Percentiles rank a stretch among this genome's conserved stretches.
Conservation (phyloP, 2,888 invertebrate species). For the Campoplex capitator region DNA sequence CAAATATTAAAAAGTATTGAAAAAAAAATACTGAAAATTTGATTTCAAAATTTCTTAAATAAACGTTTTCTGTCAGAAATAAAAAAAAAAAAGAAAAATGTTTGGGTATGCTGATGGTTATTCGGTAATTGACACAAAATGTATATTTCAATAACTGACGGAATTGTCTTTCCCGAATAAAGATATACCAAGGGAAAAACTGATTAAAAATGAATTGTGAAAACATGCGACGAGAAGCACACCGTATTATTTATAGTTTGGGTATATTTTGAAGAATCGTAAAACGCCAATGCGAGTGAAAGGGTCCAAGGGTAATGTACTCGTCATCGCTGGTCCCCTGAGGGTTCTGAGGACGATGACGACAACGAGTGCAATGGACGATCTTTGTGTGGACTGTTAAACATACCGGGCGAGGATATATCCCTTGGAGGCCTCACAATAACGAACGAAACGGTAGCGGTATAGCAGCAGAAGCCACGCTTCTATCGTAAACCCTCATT, state of each 20-base stretch:
- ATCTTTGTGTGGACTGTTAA: conserved; percentile 60
- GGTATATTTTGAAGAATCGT: conserved; percentile 13
- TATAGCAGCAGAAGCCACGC: conserved; percentile 66
- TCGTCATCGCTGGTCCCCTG: conserved; percentile 59
- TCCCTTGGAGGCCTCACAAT: conserved; percentile 61
- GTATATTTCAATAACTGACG: too few relatives aligned
- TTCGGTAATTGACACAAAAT: too few relatives aligned
- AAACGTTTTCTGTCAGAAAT: too few relatives aligned
- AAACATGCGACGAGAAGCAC: background rate
- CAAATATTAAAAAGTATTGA: background rate
- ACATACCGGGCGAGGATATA: conserved; percentile 63
- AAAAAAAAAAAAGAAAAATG: too few relatives aligned
- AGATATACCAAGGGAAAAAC: background rate
- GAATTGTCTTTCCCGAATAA: background rate
- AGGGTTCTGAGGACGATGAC: conserved; percentile 54
- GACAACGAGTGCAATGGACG: conserved; percentile 67
- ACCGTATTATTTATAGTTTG: background rate
- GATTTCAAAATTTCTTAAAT: too few relatives aligned
- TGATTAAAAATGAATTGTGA: background rate
- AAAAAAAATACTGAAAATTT: background rate
- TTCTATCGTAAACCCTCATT: conserved; percentile 82
- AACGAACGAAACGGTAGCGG: conserved; percentile 41
- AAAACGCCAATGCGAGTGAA: conserved; percentile 20
- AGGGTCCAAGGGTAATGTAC: conserved; percentile 49
- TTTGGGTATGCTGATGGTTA: too few relatives aligned